Percentiles rank a stretch among this genome's conserved stretches.
These are phyloP conservation scores for Anomalospiza imberbis DNA, from an alignment of 2,797 vertebrate genomes.

Conservation along the genomic window DNA sequence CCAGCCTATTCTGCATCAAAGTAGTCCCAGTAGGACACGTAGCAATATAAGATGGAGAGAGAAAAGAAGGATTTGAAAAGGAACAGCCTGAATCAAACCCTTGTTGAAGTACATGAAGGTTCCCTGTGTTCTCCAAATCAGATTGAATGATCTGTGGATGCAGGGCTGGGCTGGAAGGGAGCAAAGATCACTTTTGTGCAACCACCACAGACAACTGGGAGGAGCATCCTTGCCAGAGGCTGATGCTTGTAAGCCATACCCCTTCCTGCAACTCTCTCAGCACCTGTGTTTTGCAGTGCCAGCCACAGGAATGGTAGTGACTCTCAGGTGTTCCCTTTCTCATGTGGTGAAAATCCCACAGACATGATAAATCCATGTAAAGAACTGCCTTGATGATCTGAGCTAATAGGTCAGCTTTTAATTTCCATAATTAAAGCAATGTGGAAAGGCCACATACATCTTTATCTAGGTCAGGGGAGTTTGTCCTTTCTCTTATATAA, in stretches of 20 bases:
- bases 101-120: not conserved
- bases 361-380: not conserved
- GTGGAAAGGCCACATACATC: not conserved
- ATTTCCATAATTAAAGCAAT: not conserved
- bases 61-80: not conserved
- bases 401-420: not conserved
- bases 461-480: not conserved
- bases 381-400: not conserved
- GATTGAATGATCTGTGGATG: not conserved
- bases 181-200: not conserved
- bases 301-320: not conserved
- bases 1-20: not conserved
- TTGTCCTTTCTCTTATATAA: not conserved
- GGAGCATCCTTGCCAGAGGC: not conserved
- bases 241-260: not conserved
- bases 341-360: not conserved
- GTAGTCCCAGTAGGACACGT: not conserved
- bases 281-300: not conserved
- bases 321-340: not conserved
- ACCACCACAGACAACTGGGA: accelerated
- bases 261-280: not conserved
- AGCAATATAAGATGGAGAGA: not conserved
- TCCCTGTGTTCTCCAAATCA: not conserved
- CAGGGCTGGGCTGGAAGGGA: not conserved
- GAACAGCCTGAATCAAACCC: not conserved